These are phyloP conservation scores for Ochotona princeps DNA, from an alignment of 2,113 vertebrate genomes.

Conservation along the genomic window DNA sequence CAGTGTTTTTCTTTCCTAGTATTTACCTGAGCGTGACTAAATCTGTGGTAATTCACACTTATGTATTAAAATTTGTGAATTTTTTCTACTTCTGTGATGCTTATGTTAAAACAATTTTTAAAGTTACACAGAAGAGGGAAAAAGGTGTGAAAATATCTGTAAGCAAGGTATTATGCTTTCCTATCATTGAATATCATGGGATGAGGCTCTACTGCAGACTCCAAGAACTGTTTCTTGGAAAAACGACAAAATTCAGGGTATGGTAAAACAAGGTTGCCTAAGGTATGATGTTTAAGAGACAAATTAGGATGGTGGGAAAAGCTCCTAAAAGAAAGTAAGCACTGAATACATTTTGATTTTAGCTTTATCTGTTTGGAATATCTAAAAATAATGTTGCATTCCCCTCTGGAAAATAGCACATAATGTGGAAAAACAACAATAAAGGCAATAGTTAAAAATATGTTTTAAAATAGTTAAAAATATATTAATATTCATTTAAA, in stretches of 20 bases:
- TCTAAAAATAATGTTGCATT: not conserved
- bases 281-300: not conserved
- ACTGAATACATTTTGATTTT: not conserved
- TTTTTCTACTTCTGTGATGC: not conserved
- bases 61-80: not conserved
- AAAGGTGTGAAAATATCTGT: not conserved
- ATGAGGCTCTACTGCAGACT: not conserved
- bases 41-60: not conserved
- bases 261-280: not conserved
- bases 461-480: slow-evolving; percentile 52
- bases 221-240: not conserved
- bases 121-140: not conserved
- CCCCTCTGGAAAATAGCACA: not conserved
- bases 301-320: not conserved
- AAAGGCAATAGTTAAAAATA: slow-evolving; percentile 65
- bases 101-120: not conserved
- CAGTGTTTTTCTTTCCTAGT: not conserved
- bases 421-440: not conserved
- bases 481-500: slow-evolving; percentile 74
- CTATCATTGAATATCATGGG: not conserved
- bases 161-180: not conserved
- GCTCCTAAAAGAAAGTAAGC: not conserved
- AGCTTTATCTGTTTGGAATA: not conserved
- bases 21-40: not conserved
- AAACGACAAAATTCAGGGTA: not conserved